Evolutionary conservation across 2,797 vertebrate genomes (phyloP).

Genomic region (Clarias pachynema): DNA sequence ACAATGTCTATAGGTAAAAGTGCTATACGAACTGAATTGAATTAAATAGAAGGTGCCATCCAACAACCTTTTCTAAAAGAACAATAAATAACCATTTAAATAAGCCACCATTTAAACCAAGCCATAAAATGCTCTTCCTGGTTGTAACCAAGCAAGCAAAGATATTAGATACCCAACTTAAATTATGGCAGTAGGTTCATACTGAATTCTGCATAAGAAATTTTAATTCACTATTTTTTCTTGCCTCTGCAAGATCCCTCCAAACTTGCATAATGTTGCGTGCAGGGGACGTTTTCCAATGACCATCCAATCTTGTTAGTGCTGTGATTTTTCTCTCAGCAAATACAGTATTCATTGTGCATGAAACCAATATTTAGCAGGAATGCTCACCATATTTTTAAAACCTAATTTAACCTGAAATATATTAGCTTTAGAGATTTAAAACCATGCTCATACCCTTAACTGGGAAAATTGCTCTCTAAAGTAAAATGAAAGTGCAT

Average conservation of each 20-base stretch:
- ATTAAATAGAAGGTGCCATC: too few species aligned
- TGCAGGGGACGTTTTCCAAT: background rate
- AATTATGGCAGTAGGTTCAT: background rate
- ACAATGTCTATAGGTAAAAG: background rate
- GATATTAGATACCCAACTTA: background rate
- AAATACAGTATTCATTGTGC: background rate
- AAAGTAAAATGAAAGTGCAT: background rate
- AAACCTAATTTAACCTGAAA: background rate
- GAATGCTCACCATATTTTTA: background rate
- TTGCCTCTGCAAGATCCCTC: too few species aligned
- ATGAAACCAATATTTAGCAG: background rate
- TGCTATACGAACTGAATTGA: background rate
- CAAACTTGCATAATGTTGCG: background rate
- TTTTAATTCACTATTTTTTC: too few species aligned
- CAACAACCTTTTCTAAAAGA: background rate
- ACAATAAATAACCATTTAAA: background rate
- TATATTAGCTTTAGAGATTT: background rate
- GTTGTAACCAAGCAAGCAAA: background rate
- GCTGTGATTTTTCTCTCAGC: background rate
- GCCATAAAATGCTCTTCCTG: background rate
- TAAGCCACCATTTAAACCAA: background rate
- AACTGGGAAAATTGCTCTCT: background rate
- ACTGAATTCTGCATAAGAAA: background rate
- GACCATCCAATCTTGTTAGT: background rate
- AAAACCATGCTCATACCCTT: background rate